Evolutionary conservation across 2,797 vertebrate species (phyloP).

Genomic region (Graptemys geographica): DNA sequence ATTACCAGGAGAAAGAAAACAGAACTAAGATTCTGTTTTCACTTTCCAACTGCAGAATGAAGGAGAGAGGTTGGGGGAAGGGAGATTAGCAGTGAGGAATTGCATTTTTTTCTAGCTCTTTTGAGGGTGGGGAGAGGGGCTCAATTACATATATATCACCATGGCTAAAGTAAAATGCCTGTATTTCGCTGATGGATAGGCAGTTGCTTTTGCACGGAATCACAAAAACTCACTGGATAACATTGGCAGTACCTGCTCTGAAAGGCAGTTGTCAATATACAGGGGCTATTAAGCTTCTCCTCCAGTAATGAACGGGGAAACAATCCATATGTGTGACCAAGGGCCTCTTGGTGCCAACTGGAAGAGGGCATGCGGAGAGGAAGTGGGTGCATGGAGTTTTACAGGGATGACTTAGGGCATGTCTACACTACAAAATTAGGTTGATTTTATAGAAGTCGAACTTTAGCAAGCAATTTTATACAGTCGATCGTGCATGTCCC

Average conservation of each 20-base stretch:
- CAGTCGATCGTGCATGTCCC: too few relatives aligned
- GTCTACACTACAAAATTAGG: too few relatives aligned
- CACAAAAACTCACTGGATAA: conserved; percentile 25
- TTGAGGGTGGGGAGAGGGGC: conserved; percentile 47
- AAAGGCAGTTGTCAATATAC: conserved; percentile 15
- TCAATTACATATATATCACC: conserved; percentile 77
- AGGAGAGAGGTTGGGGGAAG: conserved; percentile 34
- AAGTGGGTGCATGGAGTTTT: not conserved
- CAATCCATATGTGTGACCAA: not conserved
- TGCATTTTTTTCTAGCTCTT: conserved; percentile 66
- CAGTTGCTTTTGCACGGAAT: conserved; percentile 47
- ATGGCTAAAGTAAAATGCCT: conserved; percentile 78
- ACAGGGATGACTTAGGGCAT: not conserved
- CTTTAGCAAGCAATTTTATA: too few relatives aligned
- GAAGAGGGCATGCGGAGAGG: not conserved
- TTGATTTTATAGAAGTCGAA: too few relatives aligned
- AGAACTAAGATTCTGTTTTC: conserved; percentile 79
- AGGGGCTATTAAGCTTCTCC: not conserved
- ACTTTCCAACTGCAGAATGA: conserved; percentile 73
- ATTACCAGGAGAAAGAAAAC: conserved; percentile 77
- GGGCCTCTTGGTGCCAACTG: not conserved
- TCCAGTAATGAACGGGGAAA: not conserved
- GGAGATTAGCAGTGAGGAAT: conserved; percentile 23
- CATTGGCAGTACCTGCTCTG: not conserved
- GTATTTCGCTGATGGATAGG: conserved; percentile 64